phyloP scores from a whole-genome alignment of 2,888 invertebrate species.

The Eupithecia inturbata region DNA sequence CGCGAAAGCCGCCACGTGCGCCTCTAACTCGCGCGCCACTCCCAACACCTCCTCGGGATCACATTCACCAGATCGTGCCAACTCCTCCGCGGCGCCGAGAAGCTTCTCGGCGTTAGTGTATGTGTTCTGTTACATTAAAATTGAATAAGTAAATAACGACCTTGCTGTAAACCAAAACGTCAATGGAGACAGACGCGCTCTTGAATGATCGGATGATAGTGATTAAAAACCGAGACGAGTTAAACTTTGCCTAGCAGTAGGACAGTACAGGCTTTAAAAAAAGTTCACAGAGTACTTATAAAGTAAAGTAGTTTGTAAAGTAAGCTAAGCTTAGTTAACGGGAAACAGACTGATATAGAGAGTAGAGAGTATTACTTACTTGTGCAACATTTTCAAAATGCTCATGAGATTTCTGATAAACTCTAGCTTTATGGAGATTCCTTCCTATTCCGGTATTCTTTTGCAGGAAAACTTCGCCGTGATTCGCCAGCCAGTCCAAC shows the following conservation, averaged over 20 bases:
- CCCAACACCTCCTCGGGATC: slow-evolving; percentile 98
- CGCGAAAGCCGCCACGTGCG: slow-evolving; percentile 97
- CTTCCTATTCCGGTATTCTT: slow-evolving; percentile 99
- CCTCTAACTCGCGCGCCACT: slow-evolving; percentile 96
- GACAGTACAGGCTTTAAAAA: neutral
- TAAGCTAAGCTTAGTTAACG: neutral
- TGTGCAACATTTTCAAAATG: slow-evolving; percentile 99
- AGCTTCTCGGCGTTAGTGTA: slow-evolving; percentile 99
- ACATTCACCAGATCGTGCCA: slow-evolving; percentile 98
- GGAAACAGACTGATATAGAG: neutral
- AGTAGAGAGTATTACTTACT: slow-evolving; percentile 83
- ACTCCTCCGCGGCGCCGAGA: slow-evolving; percentile 96
- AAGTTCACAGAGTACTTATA: neutral
- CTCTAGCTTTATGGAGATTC: slow-evolving; percentile 96
- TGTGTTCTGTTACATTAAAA: slow-evolving; percentile 88
- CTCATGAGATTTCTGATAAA: slow-evolving; percentile 98
- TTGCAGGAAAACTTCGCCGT: slow-evolving; percentile 97
- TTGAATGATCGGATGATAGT: neutral
- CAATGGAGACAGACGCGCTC: neutral
- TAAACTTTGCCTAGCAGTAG: neutral
- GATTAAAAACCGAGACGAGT: neutral
- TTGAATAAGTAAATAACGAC: neutral
- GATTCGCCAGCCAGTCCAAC: slow-evolving; percentile 98
- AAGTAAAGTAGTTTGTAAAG: too few relatives aligned
- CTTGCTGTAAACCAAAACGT: neutral